Conservation (phyloP, 2,888 invertebrate genomes). For the Molorchus minor region DNA sequence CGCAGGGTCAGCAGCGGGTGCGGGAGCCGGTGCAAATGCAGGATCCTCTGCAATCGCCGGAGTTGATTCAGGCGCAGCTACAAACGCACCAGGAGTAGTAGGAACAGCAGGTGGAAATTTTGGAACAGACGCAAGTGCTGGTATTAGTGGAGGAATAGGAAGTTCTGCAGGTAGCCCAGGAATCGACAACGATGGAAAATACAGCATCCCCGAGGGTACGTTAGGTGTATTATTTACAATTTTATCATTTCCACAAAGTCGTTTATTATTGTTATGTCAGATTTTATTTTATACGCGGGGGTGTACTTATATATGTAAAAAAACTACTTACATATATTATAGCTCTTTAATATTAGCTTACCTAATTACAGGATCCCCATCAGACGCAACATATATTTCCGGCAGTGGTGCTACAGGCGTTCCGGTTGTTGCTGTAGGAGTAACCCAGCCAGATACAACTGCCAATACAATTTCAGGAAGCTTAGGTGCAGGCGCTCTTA, state of each 20-base stretch:
- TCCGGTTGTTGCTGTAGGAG: conserved; percentile 9
- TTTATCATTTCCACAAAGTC: too few relatives aligned
- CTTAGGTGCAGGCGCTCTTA: too few relatives aligned
- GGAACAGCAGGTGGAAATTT: not conserved
- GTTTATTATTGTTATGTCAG: too few relatives aligned
- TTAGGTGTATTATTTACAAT: too few relatives aligned
- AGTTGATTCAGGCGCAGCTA: not conserved
- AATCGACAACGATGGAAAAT: conserved; percentile 7
- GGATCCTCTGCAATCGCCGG: not conserved
- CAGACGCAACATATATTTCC: not conserved
- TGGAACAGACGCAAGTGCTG: conserved; percentile 9
- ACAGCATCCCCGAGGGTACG: too few relatives aligned
- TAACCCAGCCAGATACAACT: conserved; percentile 13
- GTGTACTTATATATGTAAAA: too few relatives aligned
- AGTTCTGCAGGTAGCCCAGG: conserved; percentile 11
- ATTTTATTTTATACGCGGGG: too few relatives aligned
- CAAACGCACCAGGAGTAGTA: not conserved
- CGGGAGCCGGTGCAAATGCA: not conserved
- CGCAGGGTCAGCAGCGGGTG: conserved; percentile 4
- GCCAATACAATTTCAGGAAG: conserved; percentile 15
- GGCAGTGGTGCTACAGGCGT: conserved; percentile 13
- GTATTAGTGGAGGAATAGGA: conserved; percentile 9
- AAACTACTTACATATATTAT: too few relatives aligned
- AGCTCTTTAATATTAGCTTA: not conserved
- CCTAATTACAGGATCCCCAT: conserved; percentile 4